These are phyloP conservation scores for Allenopithecus nigroviridis DNA, from an alignment of 2,797 vertebrate species.

Conservation along the genomic window DNA sequence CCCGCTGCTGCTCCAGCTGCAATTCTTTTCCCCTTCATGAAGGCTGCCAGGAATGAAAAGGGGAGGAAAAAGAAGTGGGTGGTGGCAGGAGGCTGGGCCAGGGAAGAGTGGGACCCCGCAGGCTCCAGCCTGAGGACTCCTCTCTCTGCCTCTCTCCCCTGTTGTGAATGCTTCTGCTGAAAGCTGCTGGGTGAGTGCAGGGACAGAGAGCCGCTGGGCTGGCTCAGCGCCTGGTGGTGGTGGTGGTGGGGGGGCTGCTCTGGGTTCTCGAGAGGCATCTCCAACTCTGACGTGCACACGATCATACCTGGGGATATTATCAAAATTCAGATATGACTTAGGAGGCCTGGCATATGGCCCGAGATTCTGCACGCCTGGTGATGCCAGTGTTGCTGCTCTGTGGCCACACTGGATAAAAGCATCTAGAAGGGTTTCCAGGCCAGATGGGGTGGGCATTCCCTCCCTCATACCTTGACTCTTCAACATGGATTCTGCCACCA, in stretches of 20 bases:
- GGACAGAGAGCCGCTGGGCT: background rate
- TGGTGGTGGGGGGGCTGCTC: fast-evolving
- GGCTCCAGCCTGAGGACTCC: background rate
- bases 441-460: background rate
- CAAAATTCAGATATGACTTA: background rate
- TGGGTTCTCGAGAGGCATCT: background rate
- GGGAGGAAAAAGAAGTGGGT: constrained; percentile 52
- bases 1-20: background rate
- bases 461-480: background rate
- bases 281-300: background rate
- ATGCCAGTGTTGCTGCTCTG: background rate
- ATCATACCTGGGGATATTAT: background rate
- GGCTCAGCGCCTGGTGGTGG: background rate
- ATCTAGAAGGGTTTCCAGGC: background rate
- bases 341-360: background rate
- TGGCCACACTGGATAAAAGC: background rate
- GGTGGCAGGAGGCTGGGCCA: constrained; percentile 23
- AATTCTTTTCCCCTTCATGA: background rate
- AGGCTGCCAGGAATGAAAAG: constrained; percentile 64
- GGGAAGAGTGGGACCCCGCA: background rate
- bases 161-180: background rate
- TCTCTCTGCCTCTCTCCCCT: background rate
- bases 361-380: background rate
- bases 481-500: background rate
- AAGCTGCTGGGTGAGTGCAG: constrained; percentile 36